Percentiles rank a stretch among this genome's conserved stretches.
Evolutionary conservation across 2,113 vertebrate genomes (phyloP).

Genomic region (Trinectes maculatus): DNA sequence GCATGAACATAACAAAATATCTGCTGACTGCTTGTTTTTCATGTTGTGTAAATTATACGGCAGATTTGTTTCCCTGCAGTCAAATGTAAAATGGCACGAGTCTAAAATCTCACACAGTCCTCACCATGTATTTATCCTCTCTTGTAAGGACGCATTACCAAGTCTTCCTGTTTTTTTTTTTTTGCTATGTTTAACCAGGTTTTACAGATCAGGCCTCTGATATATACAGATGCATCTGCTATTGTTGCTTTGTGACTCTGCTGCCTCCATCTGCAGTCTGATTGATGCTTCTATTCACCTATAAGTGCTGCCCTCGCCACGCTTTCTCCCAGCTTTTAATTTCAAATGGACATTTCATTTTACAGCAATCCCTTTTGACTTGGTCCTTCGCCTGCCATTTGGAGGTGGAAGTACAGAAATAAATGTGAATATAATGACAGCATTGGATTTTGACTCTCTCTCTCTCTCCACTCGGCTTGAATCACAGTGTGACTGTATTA

Average conservation of each 20-base stretch:
- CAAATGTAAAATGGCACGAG: conserved; percentile 2
- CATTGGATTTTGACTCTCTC: conserved; percentile 74
- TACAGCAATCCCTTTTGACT: conserved; percentile 80
- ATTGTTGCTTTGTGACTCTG: conserved; percentile 61
- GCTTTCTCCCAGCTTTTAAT: conserved; percentile 89
- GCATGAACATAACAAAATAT: background rate
- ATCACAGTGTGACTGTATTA: conserved; percentile 91
- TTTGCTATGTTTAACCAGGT: conserved; percentile 76
- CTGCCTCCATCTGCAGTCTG: conserved; percentile 79
- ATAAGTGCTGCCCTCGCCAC: conserved; percentile 86
- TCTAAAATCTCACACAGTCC: conserved; percentile 9
- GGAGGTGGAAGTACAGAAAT: conserved; percentile 87
- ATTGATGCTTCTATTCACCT: conserved; percentile 88
- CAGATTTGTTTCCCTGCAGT: conserved; percentile 4
- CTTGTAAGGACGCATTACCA: conserved; percentile 68
- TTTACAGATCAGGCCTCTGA: conserved; percentile 82
- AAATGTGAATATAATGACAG: conserved; percentile 81
- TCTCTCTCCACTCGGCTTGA: conserved; percentile 64
- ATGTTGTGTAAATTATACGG: conserved; percentile 25
- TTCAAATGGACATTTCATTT: conserved; percentile 87
- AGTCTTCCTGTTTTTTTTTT: conserved; percentile 65
- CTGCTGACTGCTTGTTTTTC: conserved; percentile 17
- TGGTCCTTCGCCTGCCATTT: conserved; percentile 80
- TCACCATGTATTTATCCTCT: conserved; percentile 66
- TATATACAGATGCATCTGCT: conserved; percentile 69